Evolutionary conservation across 2,113 vertebrate species (phyloP), one percentile per base, ranked within the genome.

Genomic region (Microcebus jonahi): DNA sequence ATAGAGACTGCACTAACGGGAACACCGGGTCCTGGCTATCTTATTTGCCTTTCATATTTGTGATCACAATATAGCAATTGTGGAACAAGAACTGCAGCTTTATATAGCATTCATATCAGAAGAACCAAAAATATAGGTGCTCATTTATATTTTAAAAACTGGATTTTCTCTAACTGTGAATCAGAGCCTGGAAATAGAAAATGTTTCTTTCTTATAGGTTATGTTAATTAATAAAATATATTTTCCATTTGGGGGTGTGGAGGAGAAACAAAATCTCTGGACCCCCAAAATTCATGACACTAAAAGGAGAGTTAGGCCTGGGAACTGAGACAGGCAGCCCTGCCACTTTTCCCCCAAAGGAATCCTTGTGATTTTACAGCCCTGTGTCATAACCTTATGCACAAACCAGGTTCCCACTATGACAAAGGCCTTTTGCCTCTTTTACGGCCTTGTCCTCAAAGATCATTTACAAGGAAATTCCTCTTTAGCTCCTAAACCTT

Each of bases 131-230:
- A 96, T 77, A 81, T 53, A 86, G 36, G 63, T 80, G 55, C 59
- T 96, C 83, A 53, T 84, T 50, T 95, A 80, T 95, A 93, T 94
- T 93, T 97, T 45, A 91, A 90, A 87, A 85, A 55, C 3, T 4
- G 70, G 91, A 81, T 93, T 84, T 90, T 87, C 31, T 50, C 70
- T 90, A 82, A 48, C 12, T 86, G 88, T 65, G 93, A 95, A 71
- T 96, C 86, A 91, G 68, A 84, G 61, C 27, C 80, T 53, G 17
- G 70, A 90, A 88, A 88, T 88, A 84, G 90, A 93, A 94, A 94
- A 87, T 20, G 48, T 45, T 80, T 80, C 77, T 90, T 88, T 55
- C 59, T 87, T 42, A 14, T 87, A 90, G 77, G 48, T 91, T 88
- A 68, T 27, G 18, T 81, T 67, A 80, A 94, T 94, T 90, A 81